phyloP scores from a whole-genome alignment of 2,797 vertebrate genomes.

The Psittacula derbiana region DNA sequence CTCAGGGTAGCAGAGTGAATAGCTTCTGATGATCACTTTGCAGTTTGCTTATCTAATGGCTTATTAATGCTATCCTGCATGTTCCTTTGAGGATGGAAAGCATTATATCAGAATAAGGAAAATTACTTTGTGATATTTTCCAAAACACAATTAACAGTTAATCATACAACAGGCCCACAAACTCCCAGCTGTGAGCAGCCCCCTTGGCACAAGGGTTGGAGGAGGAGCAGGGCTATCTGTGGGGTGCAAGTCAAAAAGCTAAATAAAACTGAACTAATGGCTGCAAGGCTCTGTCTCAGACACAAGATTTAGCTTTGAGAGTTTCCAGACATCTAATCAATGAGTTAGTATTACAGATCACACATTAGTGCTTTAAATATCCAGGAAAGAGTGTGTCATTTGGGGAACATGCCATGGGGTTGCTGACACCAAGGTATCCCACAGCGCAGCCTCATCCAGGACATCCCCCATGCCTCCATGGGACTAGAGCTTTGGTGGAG shows the following conservation, averaged over 20 bases:
- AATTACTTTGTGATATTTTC: fast-evolving
- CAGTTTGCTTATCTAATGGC: fast-evolving
- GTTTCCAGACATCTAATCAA: neutral
- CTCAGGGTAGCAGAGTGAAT: fast-evolving
- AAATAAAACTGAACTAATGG: neutral
- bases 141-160: neutral
- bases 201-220: neutral
- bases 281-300: neutral
- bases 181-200: fast-evolving
- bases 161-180: neutral
- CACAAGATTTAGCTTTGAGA: neutral
- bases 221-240: neutral
- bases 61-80: neutral
- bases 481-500: fast-evolving
- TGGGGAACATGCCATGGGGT: neutral
- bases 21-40: neutral
- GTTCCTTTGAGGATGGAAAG: neutral
- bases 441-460: fast-evolving
- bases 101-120: neutral
- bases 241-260: neutral
- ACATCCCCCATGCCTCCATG: neutral
- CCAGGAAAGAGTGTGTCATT: fast-evolving
- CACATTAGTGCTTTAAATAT: fast-evolving
- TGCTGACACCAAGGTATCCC: neutral
- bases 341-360: fast-evolving